Evolutionary conservation across 2,888 invertebrate genomes (phyloP).

Genomic region (Piscicola geometra): DNA sequence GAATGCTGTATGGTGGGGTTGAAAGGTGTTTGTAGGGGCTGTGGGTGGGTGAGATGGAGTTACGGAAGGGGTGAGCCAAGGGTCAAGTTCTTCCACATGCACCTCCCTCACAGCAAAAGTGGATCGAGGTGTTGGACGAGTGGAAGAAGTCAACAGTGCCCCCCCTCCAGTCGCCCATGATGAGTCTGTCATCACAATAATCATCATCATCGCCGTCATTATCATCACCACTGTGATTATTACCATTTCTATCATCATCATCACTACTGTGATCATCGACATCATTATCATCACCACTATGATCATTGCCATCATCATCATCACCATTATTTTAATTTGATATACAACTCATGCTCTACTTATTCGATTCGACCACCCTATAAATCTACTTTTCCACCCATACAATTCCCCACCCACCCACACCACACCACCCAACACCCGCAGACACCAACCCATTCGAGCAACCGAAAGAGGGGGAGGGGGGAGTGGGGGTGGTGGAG

Average conservation of each 20-base stretch:
- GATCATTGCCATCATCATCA: neutral
- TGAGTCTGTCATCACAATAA: neutral
- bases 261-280: neutral
- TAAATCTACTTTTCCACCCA: neutral
- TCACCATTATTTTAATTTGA: neutral
- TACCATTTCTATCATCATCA: neutral
- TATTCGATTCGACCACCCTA: no score
- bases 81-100: no score
- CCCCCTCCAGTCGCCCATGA: neutral
- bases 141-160: conserved; percentile 40
- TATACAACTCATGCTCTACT: neutral
- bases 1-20: no score
- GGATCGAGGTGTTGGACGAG: conserved; percentile 85
- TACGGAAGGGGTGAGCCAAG: no score
- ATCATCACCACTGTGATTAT: neutral
- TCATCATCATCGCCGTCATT: neutral
- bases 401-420: neutral
- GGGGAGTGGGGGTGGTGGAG: conserved; percentile 49
- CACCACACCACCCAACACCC: neutral
- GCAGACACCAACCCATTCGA: neutral
- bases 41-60: no score
- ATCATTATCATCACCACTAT: neutral
- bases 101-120: conserved; percentile 79
- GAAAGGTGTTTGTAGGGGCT: no score
- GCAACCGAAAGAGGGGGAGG: conserved; percentile 22